Conservation (phyloP, 1,140 invertebrate species). For the Drosophila santomea region DNA sequence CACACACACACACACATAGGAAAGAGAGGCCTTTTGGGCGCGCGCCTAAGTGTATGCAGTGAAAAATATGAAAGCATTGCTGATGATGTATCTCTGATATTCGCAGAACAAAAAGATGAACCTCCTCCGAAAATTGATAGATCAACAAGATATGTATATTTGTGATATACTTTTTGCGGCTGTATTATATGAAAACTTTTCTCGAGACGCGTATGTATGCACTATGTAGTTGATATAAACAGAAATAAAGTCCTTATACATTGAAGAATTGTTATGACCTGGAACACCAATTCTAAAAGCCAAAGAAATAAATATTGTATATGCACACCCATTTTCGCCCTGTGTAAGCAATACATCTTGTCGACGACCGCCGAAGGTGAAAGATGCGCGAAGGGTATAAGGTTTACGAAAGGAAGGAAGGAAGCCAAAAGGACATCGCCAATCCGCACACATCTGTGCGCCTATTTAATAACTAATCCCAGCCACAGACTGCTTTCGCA, state of each 20-base stretch:
- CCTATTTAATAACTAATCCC: slow-evolving; percentile 74
- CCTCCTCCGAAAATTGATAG: too few relatives aligned
- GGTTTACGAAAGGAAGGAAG: neutral
- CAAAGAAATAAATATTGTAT: neutral
- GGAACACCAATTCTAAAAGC: too few relatives aligned
- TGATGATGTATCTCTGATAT: neutral
- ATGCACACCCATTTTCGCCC: neutral
- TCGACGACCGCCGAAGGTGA: slow-evolving; percentile 22
- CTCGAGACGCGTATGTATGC: too few relatives aligned
- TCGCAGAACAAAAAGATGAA: neutral
- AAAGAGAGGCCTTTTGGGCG: slow-evolving; percentile 56
- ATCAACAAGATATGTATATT: too few relatives aligned
- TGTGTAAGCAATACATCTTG: slow-evolving; percentile 55
- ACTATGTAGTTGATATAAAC: too few relatives aligned
- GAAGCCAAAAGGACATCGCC: slow-evolving; percentile 18
- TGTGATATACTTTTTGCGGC: too few relatives aligned
- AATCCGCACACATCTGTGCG: slow-evolving; percentile 29
- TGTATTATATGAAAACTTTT: too few relatives aligned
- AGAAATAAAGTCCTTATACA: too few relatives aligned
- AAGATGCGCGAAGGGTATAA: slow-evolving; percentile 1
- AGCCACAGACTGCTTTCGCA: slow-evolving; percentile 21
- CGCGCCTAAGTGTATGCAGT: slow-evolving; percentile 57
- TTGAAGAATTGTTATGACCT: too few relatives aligned
- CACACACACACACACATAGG: slow-evolving; percentile 7
- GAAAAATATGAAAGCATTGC: neutral